Conservation (phyloP, 2,113 vertebrate species). For the Prunella fulvescens region DNA sequence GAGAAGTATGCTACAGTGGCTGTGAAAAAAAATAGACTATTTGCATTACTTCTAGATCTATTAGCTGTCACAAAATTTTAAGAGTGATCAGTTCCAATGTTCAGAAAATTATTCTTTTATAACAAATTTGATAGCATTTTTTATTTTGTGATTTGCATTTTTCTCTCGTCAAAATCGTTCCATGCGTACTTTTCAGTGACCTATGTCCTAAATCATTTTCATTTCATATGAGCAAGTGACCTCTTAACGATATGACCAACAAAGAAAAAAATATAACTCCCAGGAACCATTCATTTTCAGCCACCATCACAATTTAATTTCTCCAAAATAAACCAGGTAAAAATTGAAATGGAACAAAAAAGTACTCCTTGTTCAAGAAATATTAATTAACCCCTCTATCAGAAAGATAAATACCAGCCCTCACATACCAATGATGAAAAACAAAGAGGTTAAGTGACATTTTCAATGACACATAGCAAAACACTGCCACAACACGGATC, state of each 20-base stretch:
- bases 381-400: slow-evolving; percentile 38
- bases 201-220: slow-evolving; percentile 39
- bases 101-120: slow-evolving; percentile 33
- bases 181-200: slow-evolving; percentile 12
- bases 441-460: slow-evolving; percentile 29
- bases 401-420: not conserved
- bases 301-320: not conserved
- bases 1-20: not conserved
- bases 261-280: slow-evolving; percentile 26
- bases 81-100: not conserved
- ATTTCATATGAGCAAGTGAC: slow-evolving; percentile 24
- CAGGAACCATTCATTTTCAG: not conserved
- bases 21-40: not conserved
- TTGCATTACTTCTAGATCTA: not conserved
- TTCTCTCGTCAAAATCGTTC: slow-evolving; percentile 31
- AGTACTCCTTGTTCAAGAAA: slow-evolving; percentile 21
- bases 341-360: slow-evolving; percentile 16
- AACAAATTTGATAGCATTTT: slow-evolving; percentile 12
- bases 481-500: slow-evolving; percentile 23
- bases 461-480: slow-evolving; percentile 38
- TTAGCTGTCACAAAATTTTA: slow-evolving; percentile 9
- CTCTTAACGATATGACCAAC: slow-evolving; percentile 38
- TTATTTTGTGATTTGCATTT: slow-evolving; percentile 22
- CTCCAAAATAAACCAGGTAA: slow-evolving; percentile 2
- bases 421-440: slow-evolving; percentile 4